Evolutionary conservation across 92 coral and sea anemone genomes (phyloP), one percentile per base, ranked within the genome.

Genomic region (Blastomussa wellsi): DNA sequence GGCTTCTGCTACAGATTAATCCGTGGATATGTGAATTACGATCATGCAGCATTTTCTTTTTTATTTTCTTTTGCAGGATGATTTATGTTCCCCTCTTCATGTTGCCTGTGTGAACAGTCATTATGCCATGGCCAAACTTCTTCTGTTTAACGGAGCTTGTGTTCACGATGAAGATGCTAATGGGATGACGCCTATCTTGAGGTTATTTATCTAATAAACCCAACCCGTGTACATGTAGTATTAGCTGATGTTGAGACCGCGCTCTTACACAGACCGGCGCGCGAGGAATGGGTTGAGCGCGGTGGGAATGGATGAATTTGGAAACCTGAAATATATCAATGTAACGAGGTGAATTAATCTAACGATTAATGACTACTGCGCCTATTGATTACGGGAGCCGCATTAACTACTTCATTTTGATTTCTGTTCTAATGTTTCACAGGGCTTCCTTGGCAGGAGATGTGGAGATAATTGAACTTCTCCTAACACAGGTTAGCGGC

Each of bases 181-280:
- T n/a, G 94, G 94, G 57, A 93, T 93, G 97, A 93, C 97, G 24
- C 93, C 97, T 14, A 83, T 93, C 26, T 68, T 93, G 33, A 89
- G 94, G 97, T 91, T 28, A 62, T 62, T 60, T 7, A 57, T 57
- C 64, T 12, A 53, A 16, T 28, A 59, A 59, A 6, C 67, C 26
- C 67, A n/a, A n/a, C n/a, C n/a, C n/a, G n/a, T n/a, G n/a, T n/a
- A n/a, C n/a, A n/a, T n/a, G n/a, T n/a, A n/a, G n/a, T n/a, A n/a
- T n/a, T n/a, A n/a, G n/a, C n/a, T n/a, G n/a, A n/a, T n/a, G n/a
- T n/a, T n/a, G n/a, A n/a, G n/a, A n/a, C n/a, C n/a, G n/a, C n/a
- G n/a, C n/a, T n/a, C n/a, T n/a, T n/a, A n/a, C n/a, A n/a, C n/a
- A n/a, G n/a, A n/a, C n/a, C 8, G 19, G 26, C 64, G 29, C 9